Base-by-base conservation (phyloP, 2,888 invertebrate genomes). In the Ariolimax columbianus region DNA sequence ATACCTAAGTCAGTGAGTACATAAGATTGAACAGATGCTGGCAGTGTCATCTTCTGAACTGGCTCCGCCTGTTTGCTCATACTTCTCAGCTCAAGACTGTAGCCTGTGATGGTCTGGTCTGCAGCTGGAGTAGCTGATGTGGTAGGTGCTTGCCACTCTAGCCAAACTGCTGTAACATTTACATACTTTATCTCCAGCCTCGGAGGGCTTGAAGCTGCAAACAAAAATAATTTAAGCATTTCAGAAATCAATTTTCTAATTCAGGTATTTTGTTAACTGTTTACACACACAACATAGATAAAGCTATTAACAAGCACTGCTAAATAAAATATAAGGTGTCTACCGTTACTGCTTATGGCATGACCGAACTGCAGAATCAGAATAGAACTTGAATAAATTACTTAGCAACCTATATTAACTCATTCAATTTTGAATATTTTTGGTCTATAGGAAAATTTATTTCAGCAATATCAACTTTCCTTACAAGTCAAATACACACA, bases 131-230 rank as follows among this genome's bases (percentile, higher is more conserved):
- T 70, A 30, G 51, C 33, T 14, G 72, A 72, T 26, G 55, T 6
- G 1, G n/a, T 43, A 19, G 82, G 63, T 19, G 73, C 63, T 38
- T 83, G 83, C 83, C 83, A 83, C 17, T 77, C 66, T 36, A 83
- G 9, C 47, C 43, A 33, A 23, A 83, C 83, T 23, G 77, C 19
- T 33, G 83, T 68, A n/a, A 23, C 51, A 47, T 83, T 83, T 23
- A 83, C 51, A n/a, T 77, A 83, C 36, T 51, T 83, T 17, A 77
- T 47, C 11, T 43, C 43, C 26, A 83, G 38, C 26, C 66, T 43
- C 11, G 68, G 77, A 68, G 83, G 73, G 30, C 73, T 75, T 36
- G 63, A 73, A 30, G 82, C 82, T 82, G 73, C 40, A 63, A 23
- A 63, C 4, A n/a, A n/a, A 63, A 63, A n/a, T 1, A 63, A 63